Base-by-base conservation (phyloP, 2,797 vertebrate species). In the Sebastes taczanowskii region DNA sequence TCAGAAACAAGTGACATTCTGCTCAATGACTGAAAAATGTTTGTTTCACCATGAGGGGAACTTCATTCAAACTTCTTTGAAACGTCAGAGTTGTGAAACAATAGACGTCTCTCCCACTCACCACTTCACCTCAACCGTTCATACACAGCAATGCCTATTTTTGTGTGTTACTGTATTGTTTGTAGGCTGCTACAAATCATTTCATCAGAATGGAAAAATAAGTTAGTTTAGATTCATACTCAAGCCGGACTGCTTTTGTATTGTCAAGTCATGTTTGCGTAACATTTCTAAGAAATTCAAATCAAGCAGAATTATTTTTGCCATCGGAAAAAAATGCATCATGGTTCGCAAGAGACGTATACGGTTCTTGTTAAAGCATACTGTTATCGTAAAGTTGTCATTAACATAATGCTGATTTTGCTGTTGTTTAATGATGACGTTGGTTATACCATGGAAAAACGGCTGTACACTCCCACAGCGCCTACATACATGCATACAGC, bases 1-100 rank as follows among this genome's bases (percentile, higher is more conserved):
- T 62, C 75, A 88, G 74, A 94, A 74, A 82, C 77, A 53, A 80
- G 75, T 95, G 93, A 95, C 93, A 94, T 94, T 95, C 88, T 80
- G 71, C 68, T 86, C 65, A 81, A 29, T 74, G 87, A 74, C 87
- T 90, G 81, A 85, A 88, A 91, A 82, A 76, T 34, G 77, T 73
- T 74, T 78, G 74, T 78, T 85, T 64, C 73, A 60, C 71, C 75
- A 66, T 59, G 70, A 74, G 72, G 89, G 88, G 72, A 89, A 89
- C 85, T 86, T 91, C 86, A 88, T 90, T 89, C 81, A 88, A 86
- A 58, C 70, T 89, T 77, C 74, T 88, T 80, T 85, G 85, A 90
- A 93, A 92, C 83, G 71, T 87, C 59, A 63, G 20, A 69, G 66
- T 86, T 93, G 80, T 86, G 88, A 89, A 93, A 92, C 87, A 85